These are phyloP conservation scores for Dendrolimus punctatus DNA, from an alignment of 1,140 invertebrate species.

Conservation along the genomic window DNA sequence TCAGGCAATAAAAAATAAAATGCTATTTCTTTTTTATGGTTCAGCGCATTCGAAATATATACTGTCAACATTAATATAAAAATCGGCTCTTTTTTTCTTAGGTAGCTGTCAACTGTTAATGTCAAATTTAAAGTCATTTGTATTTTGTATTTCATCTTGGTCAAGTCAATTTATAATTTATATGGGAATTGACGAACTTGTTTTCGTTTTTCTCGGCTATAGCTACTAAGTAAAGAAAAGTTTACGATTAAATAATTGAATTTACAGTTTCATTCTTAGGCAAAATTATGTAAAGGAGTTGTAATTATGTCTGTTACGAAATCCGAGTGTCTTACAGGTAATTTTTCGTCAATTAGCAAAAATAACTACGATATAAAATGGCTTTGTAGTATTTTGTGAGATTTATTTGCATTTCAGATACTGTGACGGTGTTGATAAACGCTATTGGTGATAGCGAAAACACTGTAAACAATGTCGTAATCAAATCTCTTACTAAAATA, in stretches of 20 bases:
- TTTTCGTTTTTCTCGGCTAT: no score
- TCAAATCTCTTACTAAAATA: constrained; percentile 66
- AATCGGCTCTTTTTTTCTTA: no score
- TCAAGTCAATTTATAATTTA: no score
- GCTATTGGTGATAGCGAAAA: constrained; percentile 61
- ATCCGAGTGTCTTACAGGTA: constrained; percentile 35
- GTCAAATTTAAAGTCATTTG: not conserved
- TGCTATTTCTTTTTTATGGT: no score
- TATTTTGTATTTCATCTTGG: not conserved
- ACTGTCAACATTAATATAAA: no score
- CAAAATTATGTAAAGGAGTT: constrained; percentile 7
- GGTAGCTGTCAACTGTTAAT: no score
- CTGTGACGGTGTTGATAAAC: constrained; percentile 58
- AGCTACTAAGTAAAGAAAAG: no score
- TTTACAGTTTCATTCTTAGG: no score
- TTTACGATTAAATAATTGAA: no score
- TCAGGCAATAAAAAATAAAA: no score
- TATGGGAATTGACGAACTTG: no score
- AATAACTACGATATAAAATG: constrained; percentile 13
- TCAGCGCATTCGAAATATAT: no score
- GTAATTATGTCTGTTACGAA: constrained; percentile 23
- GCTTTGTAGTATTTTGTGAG: constrained; percentile 8
- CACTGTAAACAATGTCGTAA: constrained; percentile 61
- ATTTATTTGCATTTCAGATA: constrained; percentile 45
- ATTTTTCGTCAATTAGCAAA: constrained; percentile 5